phyloP scores from a whole-genome alignment of 2,888 invertebrate species.

The Mesoligia furuncula region DNA sequence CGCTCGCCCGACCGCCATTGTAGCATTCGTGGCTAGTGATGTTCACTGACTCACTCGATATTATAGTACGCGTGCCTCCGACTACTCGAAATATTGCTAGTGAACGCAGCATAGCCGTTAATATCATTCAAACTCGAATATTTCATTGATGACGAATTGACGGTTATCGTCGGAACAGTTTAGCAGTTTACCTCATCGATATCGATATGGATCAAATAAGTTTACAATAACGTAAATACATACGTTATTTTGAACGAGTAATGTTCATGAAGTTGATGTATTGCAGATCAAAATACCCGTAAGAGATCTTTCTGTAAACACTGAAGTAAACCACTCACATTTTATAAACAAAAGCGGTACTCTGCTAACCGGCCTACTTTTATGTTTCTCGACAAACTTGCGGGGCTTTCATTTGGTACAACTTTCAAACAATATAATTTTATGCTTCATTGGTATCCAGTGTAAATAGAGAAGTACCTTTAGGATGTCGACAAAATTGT shows the following conservation, averaged over 20 bases:
- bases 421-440: constrained; percentile 46
- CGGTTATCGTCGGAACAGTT: constrained; percentile 19
- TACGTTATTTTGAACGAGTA: constrained; percentile 17
- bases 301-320: neutral
- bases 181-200: constrained; percentile 21
- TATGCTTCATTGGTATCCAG: constrained; percentile 42
- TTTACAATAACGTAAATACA: neutral
- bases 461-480: constrained; percentile 76
- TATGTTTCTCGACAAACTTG: constrained; percentile 26
- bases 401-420: constrained; percentile 26
- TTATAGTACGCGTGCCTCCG: constrained; percentile 72
- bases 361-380: neutral
- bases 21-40: constrained; percentile 89
- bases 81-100: constrained; percentile 60
- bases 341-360: constrained; percentile 7
- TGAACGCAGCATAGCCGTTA: constrained; percentile 49
- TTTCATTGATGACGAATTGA: constrained; percentile 43
- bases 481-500: constrained; percentile 83
- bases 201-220: constrained; percentile 9
- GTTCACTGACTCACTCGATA: constrained; percentile 83
- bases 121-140: constrained; percentile 50
- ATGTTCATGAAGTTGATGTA: neutral
- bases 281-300: neutral
- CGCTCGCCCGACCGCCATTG: constrained; percentile 91
- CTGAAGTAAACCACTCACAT: constrained; percentile 8